A percentile compares a stretch with the other conserved stretches of the same genome.
These are phyloP conservation scores for Therioaphis trifolii DNA, from an alignment of 2,888 invertebrate species.

Conservation along the genomic window DNA sequence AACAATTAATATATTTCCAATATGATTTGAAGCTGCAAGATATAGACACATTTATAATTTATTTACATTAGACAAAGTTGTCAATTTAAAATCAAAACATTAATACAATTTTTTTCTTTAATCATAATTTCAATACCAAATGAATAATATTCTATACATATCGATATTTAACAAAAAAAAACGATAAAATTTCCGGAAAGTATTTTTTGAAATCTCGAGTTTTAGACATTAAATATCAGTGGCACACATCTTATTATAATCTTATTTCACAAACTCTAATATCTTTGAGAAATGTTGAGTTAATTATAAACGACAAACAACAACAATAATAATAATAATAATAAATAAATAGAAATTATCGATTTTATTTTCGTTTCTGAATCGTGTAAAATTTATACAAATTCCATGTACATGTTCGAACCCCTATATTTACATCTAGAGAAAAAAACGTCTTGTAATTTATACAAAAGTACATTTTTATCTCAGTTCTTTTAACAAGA, in stretches of 20 bases:
- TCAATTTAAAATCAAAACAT: background rate
- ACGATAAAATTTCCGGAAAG: background rate
- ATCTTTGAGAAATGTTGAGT: too few species aligned
- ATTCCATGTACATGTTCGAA: too few species aligned
- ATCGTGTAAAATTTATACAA: background rate
- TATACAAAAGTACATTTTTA: background rate
- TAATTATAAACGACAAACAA: too few species aligned
- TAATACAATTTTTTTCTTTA: background rate
- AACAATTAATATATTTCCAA: conserved; percentile 44
- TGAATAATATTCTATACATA: background rate
- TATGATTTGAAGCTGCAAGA: conserved; percentile 37
- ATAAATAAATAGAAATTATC: too few species aligned
- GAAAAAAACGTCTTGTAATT: background rate
- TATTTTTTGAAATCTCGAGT: background rate
- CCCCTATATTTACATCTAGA: too few species aligned
- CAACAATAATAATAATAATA: too few species aligned
- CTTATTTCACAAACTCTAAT: background rate
- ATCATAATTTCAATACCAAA: background rate
- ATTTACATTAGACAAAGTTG: conserved; percentile 38
- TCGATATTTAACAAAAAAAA: conserved; percentile 7
- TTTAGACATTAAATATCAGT: background rate
- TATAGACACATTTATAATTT: conserved; percentile 36
- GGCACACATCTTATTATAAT: background rate
- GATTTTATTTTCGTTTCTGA: background rate
- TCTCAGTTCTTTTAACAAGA: conserved; percentile 1